These are phyloP conservation scores for Drosophila nebulosa DNA, from an alignment of 1,140 invertebrate species.

Conservation along the genomic window DNA sequence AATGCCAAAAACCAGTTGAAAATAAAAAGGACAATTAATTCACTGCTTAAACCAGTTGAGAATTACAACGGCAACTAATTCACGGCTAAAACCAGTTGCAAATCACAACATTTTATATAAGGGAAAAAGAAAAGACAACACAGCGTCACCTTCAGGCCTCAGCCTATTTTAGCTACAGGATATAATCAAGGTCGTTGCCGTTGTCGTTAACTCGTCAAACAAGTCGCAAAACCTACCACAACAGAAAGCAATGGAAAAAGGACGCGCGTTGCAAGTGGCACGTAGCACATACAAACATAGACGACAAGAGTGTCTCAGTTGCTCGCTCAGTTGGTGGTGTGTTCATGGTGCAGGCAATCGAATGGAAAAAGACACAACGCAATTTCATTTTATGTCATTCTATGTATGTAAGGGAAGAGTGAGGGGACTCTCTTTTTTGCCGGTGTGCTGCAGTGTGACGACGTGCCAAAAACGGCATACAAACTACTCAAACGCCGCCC, in stretches of 20 bases:
- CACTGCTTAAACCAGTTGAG: too few relatives aligned
- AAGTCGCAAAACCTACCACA: conserved; percentile 43
- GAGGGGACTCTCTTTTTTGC: neutral
- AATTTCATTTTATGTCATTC: conserved; percentile 54
- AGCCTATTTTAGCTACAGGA: neutral
- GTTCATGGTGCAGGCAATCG: conserved; percentile 22
- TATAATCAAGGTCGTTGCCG: neutral
- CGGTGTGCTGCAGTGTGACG: conserved; percentile 41
- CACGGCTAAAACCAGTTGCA: too few relatives aligned
- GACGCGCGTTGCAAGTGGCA: conserved; percentile 61
- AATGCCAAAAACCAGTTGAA: too few relatives aligned
- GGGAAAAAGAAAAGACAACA: too few relatives aligned
- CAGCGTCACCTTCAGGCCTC: too few relatives aligned
- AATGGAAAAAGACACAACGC: conserved; percentile 30
- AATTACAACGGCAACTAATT: too few relatives aligned
- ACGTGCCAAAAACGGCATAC: conserved; percentile 69
- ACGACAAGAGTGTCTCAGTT: too few relatives aligned
- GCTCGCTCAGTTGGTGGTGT: conserved; percentile 8
- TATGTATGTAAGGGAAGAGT: conserved; percentile 34
- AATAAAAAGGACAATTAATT: too few relatives aligned
- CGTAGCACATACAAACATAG: too few relatives aligned
- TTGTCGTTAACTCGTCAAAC: neutral
- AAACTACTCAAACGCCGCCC: conserved; percentile 15
- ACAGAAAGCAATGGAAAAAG: conserved; percentile 31
- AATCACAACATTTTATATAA: too few relatives aligned